phyloP scores from a whole-genome alignment of 1,140 invertebrate genomes.

The Micrasema longulum region DNA sequence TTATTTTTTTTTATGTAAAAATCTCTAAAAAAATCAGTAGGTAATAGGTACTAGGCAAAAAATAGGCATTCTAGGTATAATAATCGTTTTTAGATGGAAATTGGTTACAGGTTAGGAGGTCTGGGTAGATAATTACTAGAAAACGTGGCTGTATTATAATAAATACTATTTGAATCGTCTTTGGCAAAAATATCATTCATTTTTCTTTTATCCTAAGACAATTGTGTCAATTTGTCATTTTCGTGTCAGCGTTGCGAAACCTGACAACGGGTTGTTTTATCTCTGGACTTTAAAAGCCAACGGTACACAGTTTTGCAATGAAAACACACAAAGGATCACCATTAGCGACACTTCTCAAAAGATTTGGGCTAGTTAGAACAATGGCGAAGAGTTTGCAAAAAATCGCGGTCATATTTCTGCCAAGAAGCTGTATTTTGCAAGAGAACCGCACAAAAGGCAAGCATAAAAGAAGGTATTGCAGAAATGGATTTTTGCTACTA shows the following conservation, averaged over 20 bases:
- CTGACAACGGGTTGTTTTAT: conserved; percentile 9
- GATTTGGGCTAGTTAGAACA: conserved; percentile 33
- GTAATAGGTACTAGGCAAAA: too few species aligned
- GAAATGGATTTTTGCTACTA: conserved; percentile 45
- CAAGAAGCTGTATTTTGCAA: conserved; percentile 34
- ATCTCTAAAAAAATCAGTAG: too few species aligned
- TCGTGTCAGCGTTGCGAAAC: conserved; percentile 20
- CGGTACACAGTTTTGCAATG: conserved; percentile 42
- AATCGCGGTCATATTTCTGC: conserved; percentile 32
- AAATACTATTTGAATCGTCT: neutral
- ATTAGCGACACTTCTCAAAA: conserved; percentile 37
- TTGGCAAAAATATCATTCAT: conserved; percentile 1
- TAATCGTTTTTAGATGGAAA: too few species aligned
- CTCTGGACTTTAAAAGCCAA: neutral
- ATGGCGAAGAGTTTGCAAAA: conserved; percentile 29
- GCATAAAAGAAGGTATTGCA: conserved; percentile 47
- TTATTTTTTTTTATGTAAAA: too few species aligned
- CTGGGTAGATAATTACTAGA: too few species aligned
- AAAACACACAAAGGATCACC: conserved; percentile 42
- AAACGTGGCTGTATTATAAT: too few species aligned
- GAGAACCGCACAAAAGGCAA: conserved; percentile 30
- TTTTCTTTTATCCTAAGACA: conserved; percentile 13
- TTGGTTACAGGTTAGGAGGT: too few species aligned
- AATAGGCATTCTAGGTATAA: too few species aligned
- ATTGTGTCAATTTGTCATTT: conserved; percentile 29